Evolutionary conservation across 2,888 invertebrate genomes (phyloP).

Genomic region (Phaedon cochleariae): DNA sequence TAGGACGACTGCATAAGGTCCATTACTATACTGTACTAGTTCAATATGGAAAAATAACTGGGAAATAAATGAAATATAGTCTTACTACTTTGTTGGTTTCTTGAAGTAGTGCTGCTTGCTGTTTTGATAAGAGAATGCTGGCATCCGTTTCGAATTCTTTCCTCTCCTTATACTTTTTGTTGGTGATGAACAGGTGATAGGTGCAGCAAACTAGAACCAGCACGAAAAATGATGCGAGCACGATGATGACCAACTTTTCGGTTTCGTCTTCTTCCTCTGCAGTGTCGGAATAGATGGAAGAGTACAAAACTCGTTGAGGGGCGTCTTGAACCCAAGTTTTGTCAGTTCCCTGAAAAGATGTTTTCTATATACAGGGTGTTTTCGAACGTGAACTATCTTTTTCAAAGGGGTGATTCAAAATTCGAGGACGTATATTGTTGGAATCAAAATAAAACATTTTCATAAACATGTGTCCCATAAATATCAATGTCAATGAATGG

Average conservation of each 20-base stretch:
- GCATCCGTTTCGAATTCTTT: constrained; percentile 81
- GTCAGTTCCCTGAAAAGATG: constrained; percentile 71
- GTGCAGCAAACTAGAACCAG: constrained; percentile 72
- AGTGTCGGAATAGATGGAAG: constrained; percentile 76
- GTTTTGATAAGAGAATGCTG: constrained; percentile 76
- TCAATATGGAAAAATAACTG: no score
- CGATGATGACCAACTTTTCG: constrained; percentile 80
- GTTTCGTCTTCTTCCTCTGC: constrained; percentile 82
- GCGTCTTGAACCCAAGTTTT: constrained; percentile 87
- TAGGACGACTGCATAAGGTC: no score
- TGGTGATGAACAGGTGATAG: constrained; percentile 80
- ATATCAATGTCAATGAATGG: no score
- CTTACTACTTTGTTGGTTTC: constrained; percentile 59
- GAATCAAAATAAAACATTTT: no score
- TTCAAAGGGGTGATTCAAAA: no score
- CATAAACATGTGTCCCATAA: no score
- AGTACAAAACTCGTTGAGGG: constrained; percentile 78
- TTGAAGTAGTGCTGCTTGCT: constrained; percentile 73
- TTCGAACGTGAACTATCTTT: no score
- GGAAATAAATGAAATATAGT: not conserved
- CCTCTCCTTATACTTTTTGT: constrained; percentile 76
- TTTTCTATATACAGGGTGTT: no score
- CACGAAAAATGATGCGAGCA: constrained; percentile 78
- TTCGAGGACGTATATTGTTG: no score
- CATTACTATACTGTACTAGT: not conserved